These are phyloP conservation scores for Xylocopa sonorina DNA, from an alignment of 1,140 invertebrate genomes.

Conservation along the genomic window DNA sequence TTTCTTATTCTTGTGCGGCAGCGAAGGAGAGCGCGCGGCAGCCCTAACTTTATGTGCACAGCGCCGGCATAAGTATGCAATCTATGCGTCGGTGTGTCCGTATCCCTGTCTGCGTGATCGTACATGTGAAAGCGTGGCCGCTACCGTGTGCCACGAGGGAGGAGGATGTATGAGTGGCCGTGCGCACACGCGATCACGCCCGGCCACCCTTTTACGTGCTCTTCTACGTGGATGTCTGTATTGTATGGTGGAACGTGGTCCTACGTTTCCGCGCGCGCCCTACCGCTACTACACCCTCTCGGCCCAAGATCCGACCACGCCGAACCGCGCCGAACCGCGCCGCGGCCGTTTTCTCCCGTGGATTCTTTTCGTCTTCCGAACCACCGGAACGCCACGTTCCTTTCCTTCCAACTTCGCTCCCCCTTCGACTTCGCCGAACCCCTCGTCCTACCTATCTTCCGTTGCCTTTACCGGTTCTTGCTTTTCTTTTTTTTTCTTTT, in stretches of 20 bases:
- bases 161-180: slow-evolving; percentile 42
- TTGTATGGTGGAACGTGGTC: slow-evolving; percentile 75
- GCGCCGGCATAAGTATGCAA: slow-evolving; percentile 79
- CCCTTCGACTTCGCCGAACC: not conserved
- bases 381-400: slow-evolving; percentile 35
- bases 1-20: slow-evolving; percentile 82
- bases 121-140: slow-evolving; percentile 33
- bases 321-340: no score
- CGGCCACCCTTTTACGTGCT: slow-evolving; percentile 24
- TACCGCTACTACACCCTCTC: slow-evolving; percentile 41
- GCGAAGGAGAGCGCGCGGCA: slow-evolving; percentile 69
- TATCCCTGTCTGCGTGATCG: slow-evolving; percentile 46
- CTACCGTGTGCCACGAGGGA: not conserved
- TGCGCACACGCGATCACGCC: slow-evolving; percentile 31
- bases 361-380: slow-evolving; percentile 66
- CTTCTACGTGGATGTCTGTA: slow-evolving; percentile 62
- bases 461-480: not conserved
- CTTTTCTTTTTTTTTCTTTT: not conserved
- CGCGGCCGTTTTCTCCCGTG: slow-evolving; percentile 63
- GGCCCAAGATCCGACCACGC: slow-evolving; percentile 50
- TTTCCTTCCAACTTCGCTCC: slow-evolving; percentile 32
- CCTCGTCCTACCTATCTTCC: slow-evolving; percentile 7
- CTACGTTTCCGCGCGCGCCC: slow-evolving; percentile 67
- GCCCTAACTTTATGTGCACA: slow-evolving; percentile 80
- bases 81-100: slow-evolving; percentile 69